Percentiles rank a stretch among this genome's conserved stretches.
phyloP scores from a whole-genome alignment of 2,113 vertebrate species.

The Melanotaenia duboulayi region DNA sequence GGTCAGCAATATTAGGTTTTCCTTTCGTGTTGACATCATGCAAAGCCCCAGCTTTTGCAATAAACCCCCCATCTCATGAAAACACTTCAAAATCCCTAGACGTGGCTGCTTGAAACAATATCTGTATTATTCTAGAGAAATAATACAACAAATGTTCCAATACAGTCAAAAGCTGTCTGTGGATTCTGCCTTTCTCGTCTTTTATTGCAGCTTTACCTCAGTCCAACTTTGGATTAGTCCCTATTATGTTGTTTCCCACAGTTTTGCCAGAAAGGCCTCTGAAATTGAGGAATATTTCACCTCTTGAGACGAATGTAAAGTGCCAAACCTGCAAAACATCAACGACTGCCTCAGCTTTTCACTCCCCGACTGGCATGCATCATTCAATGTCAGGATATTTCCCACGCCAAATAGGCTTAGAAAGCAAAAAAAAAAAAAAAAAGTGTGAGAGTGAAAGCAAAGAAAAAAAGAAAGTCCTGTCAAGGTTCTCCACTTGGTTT shows the following conservation, averaged over 20 bases:
- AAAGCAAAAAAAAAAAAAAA: slow-evolving; percentile 19
- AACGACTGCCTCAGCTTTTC: slow-evolving; percentile 40
- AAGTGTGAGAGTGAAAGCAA: not conserved
- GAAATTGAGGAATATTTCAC: slow-evolving; percentile 57
- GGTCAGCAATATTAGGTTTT: slow-evolving; percentile 32
- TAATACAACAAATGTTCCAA: slow-evolving; percentile 44
- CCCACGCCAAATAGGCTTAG: slow-evolving; percentile 61
- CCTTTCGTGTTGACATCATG: slow-evolving; percentile 24
- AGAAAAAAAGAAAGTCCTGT: slow-evolving; percentile 67
- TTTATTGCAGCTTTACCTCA: slow-evolving; percentile 24
- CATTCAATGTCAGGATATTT: slow-evolving; percentile 60
- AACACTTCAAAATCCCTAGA: slow-evolving; percentile 42
- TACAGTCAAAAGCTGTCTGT: slow-evolving; percentile 46
- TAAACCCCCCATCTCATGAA: slow-evolving; percentile 9
- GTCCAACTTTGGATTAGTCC: slow-evolving; percentile 27
- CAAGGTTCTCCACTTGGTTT: slow-evolving; percentile 67
- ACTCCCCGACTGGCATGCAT: slow-evolving; percentile 48
- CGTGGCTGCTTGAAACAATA: slow-evolving; percentile 36
- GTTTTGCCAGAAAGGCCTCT: slow-evolving; percentile 36
- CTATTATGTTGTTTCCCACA: slow-evolving; percentile 48
- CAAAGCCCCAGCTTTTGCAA: slow-evolving; percentile 35
- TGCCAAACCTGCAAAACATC: slow-evolving; percentile 46
- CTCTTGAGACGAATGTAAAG: slow-evolving; percentile 55
- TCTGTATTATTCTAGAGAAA: slow-evolving; percentile 28
- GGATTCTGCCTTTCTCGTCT: slow-evolving; percentile 26